phyloP scores from a whole-genome alignment of 2,888 invertebrate genomes.

The Lasioglossum figueresi region DNA sequence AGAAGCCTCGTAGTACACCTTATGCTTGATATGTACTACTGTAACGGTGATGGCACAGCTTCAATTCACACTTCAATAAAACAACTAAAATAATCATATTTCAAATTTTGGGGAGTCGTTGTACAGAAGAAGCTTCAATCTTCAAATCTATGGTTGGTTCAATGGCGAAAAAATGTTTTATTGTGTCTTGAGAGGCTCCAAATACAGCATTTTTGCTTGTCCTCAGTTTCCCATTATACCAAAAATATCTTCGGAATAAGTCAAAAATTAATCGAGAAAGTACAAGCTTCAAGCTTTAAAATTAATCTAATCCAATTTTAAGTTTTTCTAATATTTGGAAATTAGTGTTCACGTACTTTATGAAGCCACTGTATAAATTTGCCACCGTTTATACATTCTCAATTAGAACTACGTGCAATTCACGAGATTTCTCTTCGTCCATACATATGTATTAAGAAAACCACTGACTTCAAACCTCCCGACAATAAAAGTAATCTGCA shows the following conservation, averaged over 20 bases:
- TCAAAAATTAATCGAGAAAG: neutral
- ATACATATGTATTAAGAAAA: neutral
- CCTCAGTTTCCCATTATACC: no score
- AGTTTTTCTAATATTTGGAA: neutral
- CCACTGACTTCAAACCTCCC: neutral
- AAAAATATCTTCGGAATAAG: neutral
- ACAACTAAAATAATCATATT: neutral
- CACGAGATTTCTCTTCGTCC: neutral
- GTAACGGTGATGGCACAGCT: neutral
- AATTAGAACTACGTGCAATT: neutral
- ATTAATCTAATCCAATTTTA: no score
- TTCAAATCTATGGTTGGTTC: neutral
- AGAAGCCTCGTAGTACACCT: neutral
- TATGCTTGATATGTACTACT: neutral
- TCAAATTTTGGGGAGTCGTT: neutral
- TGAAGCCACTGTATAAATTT: neutral
- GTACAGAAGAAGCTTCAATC: neutral
- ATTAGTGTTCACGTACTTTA: neutral
- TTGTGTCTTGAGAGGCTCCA: neutral
- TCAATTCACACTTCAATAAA: neutral
- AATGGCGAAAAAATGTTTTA: neutral
- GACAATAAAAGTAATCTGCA: neutral
- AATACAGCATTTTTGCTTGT: neutral
- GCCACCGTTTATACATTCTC: neutral
- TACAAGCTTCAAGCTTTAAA: neutral